Base-by-base conservation (phyloP, 2,888 invertebrate genomes). In the Phyllotreta cruciferae region DNA sequence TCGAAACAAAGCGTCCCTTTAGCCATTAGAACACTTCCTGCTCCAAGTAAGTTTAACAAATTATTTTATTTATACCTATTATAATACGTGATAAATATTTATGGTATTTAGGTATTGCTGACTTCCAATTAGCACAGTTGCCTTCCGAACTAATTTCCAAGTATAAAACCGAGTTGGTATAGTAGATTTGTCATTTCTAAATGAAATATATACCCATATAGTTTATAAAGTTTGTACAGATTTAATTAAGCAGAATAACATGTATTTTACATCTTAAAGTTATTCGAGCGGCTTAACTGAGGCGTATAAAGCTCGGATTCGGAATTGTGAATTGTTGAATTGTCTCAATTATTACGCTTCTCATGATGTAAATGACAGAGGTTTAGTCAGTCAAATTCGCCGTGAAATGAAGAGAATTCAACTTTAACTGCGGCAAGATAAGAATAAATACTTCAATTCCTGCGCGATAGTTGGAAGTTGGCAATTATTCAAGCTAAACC, bases 1-100 rank as follows among this genome's bases (percentile, higher is more conserved):
- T 85, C 85, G 65, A 78, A 79, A 64, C 77, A 77, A 56, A 75
- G 82, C 0, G 75, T 78, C 10, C 79, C 82, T 4, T 69, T 85
- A 9, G 72, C 77, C 58, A 80, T 84, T n/a, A 78, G 79, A 14
- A 85, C 85, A 3, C 74, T 82, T 7, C 81, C 82, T 24, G 81
- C 82, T 11, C 82, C 83, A 2, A 67, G 69, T 67, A 62, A 57
- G 49, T 54, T 1, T 7, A 24, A n/a, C n/a, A 24, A 8, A 47
- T 42, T 42, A 42, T 6, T 45, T 14, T 45, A 45, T 13, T 45
- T 45, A n/a, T n/a, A n/a, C n/a, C n/a, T n/a, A n/a, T n/a, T n/a
- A n/a, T n/a, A n/a, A n/a, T n/a, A n/a, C n/a, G n/a, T n/a, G n/a
- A n/a, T n/a, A n/a, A n/a, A n/a, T n/a, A 24, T 24, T 24, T 24